These are phyloP conservation scores for Drosophila lini DNA, from an alignment of 1,140 invertebrate species.

Conservation along the genomic window DNA sequence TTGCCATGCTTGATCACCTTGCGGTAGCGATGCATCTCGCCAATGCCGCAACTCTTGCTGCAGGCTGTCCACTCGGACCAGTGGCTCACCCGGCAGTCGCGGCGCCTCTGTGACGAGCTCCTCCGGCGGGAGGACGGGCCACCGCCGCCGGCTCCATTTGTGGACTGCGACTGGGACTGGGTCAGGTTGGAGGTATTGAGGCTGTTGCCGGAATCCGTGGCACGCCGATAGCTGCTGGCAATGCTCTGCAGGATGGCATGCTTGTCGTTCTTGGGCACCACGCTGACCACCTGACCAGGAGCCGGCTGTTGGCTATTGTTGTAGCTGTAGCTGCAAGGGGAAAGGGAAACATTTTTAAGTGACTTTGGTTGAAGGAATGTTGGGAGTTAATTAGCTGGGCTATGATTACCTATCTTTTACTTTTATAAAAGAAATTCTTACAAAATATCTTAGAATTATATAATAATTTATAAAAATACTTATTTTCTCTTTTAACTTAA, in stretches of 20 bases:
- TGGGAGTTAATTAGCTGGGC: not conserved
- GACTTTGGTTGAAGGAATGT: not conserved
- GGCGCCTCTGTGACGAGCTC: conserved; percentile 78
- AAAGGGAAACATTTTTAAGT: conserved; percentile 12
- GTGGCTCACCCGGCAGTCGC: conserved; percentile 92
- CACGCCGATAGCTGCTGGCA: conserved; percentile 84
- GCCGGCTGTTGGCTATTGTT: conserved; percentile 60
- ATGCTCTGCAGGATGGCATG: conserved; percentile 90
- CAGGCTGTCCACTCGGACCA: conserved; percentile 95
- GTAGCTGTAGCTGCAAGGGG: conserved; percentile 33
- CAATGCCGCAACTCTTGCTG: conserved; percentile 93
- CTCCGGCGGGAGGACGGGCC: conserved; percentile 75
- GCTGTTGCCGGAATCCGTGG: conserved; percentile 39
- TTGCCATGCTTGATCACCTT: conserved; percentile 90
- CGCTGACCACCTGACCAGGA: conserved; percentile 73
- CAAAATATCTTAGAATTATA: no score
- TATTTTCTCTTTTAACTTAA: not conserved
- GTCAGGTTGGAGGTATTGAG: conserved; percentile 35
- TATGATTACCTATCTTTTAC: no score
- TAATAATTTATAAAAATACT: not conserved
- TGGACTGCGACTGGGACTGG: conserved; percentile 4
- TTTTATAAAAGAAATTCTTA: no score
- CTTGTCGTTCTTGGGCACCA: conserved; percentile 88
- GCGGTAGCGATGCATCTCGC: conserved; percentile 91
- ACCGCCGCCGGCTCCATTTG: not conserved